Evolutionary conservation across 2,888 invertebrate species (phyloP), one percentile per base, ranked within the genome.

Genomic region (Stenchaetothrips biformis): DNA sequence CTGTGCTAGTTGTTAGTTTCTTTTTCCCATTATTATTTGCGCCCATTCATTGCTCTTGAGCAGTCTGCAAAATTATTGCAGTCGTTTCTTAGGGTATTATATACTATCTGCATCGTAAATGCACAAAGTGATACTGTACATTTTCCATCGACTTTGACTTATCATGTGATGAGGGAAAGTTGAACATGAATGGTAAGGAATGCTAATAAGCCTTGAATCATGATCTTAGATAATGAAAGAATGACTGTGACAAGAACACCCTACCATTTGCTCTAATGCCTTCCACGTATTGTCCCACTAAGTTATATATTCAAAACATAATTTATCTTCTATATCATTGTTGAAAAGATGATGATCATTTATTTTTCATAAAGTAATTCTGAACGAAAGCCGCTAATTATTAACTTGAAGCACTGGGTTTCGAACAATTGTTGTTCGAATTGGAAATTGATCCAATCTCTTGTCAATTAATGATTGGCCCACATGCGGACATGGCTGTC

Each of bases 71-170:
- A 9, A 74, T 25, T 74, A 18, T 25, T 25, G 67, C 67, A 74
- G 67, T 7, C 67, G 25, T 25, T 74, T 25, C 25, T 18, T 74
- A 74, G 67, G 67, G 67, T 74, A 74, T 74, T 74, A 74, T 7
- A 21, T 74, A 74, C 67, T 74, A 74, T 25, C 67, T 74, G 67
- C 67, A 74, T 74, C n/a, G 11, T 74, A 74, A 25, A 25, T 74
- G 67, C 67, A 74, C 67, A 74, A 74, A 74, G 67, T 74, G 67
- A 74, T 74, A 74, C 25, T 74, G 67, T 74, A 74, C 67, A 74
- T 74, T 74, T 74, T 74, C 67, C 67, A 74, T 74, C 67, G 25
- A 74, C 21, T 21, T 74, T 74, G 67, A 74, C 67, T 74, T 74
- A 11, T 74, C 21, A 25, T n/a, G 25, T 74, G 67, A 74, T 21